Evolutionary conservation across 2,797 vertebrate species (phyloP), one percentile per base, ranked within the genome.

Genomic region (Sebastes alutus): DNA sequence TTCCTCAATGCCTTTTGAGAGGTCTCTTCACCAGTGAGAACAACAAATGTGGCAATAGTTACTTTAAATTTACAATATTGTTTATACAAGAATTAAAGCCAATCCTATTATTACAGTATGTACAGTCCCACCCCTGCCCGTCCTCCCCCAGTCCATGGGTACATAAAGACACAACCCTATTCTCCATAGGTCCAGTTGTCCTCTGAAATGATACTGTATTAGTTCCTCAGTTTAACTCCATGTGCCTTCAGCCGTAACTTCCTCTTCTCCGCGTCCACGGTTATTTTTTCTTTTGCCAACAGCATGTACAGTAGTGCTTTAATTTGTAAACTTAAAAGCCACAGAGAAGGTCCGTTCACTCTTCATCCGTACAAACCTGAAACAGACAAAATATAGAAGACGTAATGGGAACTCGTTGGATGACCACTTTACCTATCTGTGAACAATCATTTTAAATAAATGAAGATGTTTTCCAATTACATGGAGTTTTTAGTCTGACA

Each of bases 331-430:
- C 93, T 66, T 91, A 70, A 90, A 88, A 94, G 92, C 89, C 84
- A 87, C 92, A 75, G 81, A 83, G 68, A 77, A 62, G 60, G 88
- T 71, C 81, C 60, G 65, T 86, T 99, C 96, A 99, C 94, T 99
- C 99, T 96, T 99, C 99, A 62, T 99, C 99, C 80, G 98, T 99
- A 96, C 99, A 99, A 86, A 99, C 99, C 99, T 99, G 93, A 4
- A 85, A 82, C 58, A 88, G 72, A 87, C 4, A 4, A 13, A 7
- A 72, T 6, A 71, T 1, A 32, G 25, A 5, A 63, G 60, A 30
- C 66, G 6, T 33, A 46, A 73, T 30, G 46, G 62, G 33, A 60
- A 52, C 33, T 29, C 22, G 23, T 30, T 46, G 55, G 55, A 56
- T 8, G 29, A 55, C 3, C 16, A 33, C 22, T 56, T 25, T 13